Base-by-base conservation (phyloP, 2,888 invertebrate species). In the Girardia tigrina region DNA sequence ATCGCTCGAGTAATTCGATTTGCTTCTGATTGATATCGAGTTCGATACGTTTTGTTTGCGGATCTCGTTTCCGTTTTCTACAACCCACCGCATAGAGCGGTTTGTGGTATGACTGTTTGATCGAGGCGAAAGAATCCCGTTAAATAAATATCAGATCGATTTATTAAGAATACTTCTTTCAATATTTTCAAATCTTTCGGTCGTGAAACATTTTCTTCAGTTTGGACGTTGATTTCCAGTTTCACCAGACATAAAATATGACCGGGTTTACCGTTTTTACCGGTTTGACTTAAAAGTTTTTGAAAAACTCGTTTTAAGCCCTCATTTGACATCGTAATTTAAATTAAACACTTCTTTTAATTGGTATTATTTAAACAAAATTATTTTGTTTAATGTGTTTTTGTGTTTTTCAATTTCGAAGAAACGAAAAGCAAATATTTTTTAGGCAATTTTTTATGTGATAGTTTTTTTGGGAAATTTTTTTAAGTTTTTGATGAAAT, bases 251-350 rank as follows among this genome's bases (percentile, higher is more conserved):
- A 56, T n/a, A 56, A 12, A 56, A 56, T 56, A 56, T 56, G 56
- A 56, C 56, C 56, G n/a, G 56, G 56, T 56, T 56, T 56, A 20
- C 56, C 56, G 23, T 56, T 23, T 56, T 56, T 56, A n/a, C 56
- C 56, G n/a, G n/a, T 56, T 16, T 20, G 23, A 56, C 23, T 56
- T 20, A 56, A 23, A 6, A 56, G 23, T 16, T 56, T 56, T 56
- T 56, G 8, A 56, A 56, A 56, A 56, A 56, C 56, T 56, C 56
- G 56, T 56, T 56, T 56, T 56, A 56, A 56, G n/a, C 8, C 4
- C 23, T 56, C 56, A 56, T 56, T 56, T 8, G 56, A 56, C 56
- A 56, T 56, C 4, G 4, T 56, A 6, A 56, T n/a, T n/a, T n/a
- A n/a, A n/a, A n/a, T n/a, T 6, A 56, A 56, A 56, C 8, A 12